A percentile compares a stretch with the other conserved stretches of the same genome.
Evolutionary conservation across 2,888 invertebrate genomes (phyloP).

Genomic region (Caenorhabditis sp.): DNA sequence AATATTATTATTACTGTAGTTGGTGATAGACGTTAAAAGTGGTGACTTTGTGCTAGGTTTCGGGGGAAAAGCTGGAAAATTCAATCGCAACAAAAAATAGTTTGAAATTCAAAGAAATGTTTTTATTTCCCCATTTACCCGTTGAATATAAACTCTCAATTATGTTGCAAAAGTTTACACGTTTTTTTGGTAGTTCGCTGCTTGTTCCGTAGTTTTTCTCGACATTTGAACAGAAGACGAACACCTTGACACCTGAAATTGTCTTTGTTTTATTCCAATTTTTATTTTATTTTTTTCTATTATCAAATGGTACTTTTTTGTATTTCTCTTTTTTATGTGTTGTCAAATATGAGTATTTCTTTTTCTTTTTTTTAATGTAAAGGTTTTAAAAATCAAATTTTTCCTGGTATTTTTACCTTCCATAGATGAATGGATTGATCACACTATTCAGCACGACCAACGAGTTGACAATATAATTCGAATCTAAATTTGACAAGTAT

Average conservation of each 20-base stretch:
- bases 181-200: constrained; percentile 27
- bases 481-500: constrained; percentile 47
- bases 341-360: constrained; percentile 5
- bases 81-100: background rate
- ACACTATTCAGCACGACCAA: constrained; percentile 59
- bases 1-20: background rate
- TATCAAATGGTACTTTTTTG: background rate
- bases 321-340: constrained; percentile 1
- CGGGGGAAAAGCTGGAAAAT: background rate
- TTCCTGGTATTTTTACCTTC: constrained; percentile 30
- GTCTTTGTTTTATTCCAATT: background rate
- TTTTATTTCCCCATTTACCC: background rate
- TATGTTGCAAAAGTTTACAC: constrained; percentile 25
- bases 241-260: constrained; percentile 49
- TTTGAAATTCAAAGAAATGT: background rate
- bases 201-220: constrained; percentile 12
- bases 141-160: background rate
- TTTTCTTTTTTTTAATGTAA: background rate
- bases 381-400: background rate
- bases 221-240: constrained; percentile 44
- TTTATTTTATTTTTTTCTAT: no score
- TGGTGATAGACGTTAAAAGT: background rate
- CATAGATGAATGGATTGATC: constrained; percentile 63
- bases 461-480: constrained; percentile 53
- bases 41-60: background rate